These are phyloP conservation scores for Microcebus griseorufus DNA, from an alignment of 2,113 vertebrate genomes.

Conservation along the genomic window DNA sequence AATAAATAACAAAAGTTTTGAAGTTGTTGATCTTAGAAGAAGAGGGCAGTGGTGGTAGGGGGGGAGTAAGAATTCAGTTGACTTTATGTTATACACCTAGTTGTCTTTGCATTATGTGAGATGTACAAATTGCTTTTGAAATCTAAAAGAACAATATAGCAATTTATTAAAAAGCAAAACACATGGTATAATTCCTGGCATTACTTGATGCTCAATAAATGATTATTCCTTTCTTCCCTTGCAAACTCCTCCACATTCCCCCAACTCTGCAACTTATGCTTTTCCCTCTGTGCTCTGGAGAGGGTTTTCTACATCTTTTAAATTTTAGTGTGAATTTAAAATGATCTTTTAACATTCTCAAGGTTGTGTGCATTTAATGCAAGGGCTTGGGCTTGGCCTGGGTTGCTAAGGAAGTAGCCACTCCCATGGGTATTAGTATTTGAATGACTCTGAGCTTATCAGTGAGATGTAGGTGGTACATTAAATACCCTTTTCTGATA, in stretches of 20 bases:
- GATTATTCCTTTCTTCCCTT: neutral
- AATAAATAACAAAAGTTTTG: neutral
- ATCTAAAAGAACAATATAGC: neutral
- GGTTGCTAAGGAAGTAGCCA: neutral
- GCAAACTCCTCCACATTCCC: neutral
- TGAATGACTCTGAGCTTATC: neutral
- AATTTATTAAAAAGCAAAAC: neutral
- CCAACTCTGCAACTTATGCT: neutral
- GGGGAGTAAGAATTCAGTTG: neutral
- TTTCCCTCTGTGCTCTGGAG: neutral
- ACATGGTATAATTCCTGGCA: neutral
- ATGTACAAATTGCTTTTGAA: neutral
- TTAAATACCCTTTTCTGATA: neutral
- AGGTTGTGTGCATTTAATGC: neutral
- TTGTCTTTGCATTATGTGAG: neutral
- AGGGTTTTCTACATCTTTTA: neutral
- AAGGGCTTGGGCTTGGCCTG: too few species aligned
- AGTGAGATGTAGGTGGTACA: neutral
- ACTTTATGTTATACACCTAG: neutral
- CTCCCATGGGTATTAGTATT: neutral
- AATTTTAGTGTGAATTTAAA: neutral
- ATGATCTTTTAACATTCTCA: neutral
- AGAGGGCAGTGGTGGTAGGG: neutral
- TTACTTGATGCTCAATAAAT: neutral
- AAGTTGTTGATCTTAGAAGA: neutral